These are phyloP conservation scores for Linnaemya tessellans DNA, from an alignment of 2,888 invertebrate genomes.

Conservation along the genomic window DNA sequence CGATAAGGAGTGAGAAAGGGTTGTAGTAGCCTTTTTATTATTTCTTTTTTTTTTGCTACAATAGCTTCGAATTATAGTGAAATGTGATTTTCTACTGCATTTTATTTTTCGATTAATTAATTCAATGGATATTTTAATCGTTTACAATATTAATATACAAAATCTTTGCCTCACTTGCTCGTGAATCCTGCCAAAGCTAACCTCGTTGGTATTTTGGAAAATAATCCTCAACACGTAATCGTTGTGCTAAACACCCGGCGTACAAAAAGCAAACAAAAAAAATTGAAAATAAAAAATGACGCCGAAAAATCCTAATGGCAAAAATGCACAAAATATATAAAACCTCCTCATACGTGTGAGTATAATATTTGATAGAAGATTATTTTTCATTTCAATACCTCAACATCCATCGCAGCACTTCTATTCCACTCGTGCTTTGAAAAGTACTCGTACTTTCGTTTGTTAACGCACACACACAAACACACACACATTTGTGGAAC, in stretches of 20 bases:
- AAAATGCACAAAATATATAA: slow-evolving; percentile 39
- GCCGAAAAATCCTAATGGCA: slow-evolving; percentile 14
- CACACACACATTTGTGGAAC: background rate
- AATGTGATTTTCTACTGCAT: too few relatives aligned
- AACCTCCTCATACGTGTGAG: slow-evolving; percentile 54
- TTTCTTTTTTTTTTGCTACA: too few relatives aligned
- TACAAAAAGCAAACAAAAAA: background rate
- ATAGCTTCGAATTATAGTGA: too few relatives aligned
- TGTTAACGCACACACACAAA: slow-evolving; percentile 3
- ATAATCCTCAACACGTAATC: slow-evolving; percentile 65
- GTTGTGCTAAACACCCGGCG: slow-evolving; percentile 30
- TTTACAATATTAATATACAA: too few relatives aligned
- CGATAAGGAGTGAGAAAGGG: too few relatives aligned
- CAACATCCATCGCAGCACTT: slow-evolving; percentile 14
- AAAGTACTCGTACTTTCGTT: slow-evolving; percentile 31
- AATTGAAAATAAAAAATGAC: slow-evolving; percentile 1
- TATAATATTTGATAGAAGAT: slow-evolving; percentile 61
- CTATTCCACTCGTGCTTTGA: slow-evolving; percentile 5
- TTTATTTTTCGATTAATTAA: too few relatives aligned
- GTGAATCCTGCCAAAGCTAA: background rate
- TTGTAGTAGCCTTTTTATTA: too few relatives aligned
- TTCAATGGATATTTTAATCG: too few relatives aligned
- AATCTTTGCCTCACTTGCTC: background rate
- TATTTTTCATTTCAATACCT: slow-evolving; percentile 64
- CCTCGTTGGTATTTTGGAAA: slow-evolving; percentile 38